phyloP scores from a whole-genome alignment of 2,888 invertebrate species.

The Cheiracanthium punctorium region DNA sequence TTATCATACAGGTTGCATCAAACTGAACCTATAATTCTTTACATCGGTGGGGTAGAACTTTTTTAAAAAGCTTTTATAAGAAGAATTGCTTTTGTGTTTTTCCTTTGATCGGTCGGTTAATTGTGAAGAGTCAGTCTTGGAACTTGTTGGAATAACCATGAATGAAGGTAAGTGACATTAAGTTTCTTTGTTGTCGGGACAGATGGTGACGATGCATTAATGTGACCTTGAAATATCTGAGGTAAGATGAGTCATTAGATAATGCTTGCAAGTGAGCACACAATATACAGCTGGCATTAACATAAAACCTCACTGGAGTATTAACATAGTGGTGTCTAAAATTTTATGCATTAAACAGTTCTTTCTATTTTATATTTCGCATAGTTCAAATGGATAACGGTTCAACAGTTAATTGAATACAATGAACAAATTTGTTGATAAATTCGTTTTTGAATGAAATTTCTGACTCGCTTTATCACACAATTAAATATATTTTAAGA shows the following conservation, averaged over 20 bases:
- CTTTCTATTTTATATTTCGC: no score
- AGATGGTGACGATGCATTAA: background rate
- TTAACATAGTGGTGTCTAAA: no score
- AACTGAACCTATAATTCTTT: background rate
- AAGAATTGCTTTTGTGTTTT: background rate
- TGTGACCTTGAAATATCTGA: background rate
- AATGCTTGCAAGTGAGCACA: background rate
- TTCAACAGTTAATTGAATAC: no score
- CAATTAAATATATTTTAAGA: no score
- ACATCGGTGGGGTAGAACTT: background rate
- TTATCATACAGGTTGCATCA: background rate
- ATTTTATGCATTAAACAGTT: no score
- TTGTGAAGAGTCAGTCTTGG: background rate
- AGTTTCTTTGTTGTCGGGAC: background rate
- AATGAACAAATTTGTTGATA: no score
- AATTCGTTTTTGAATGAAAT: no score
- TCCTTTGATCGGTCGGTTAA: background rate
- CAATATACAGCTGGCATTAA: no score
- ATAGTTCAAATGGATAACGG: no score
- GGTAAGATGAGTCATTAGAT: constrained; percentile 2
- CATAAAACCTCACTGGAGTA: no score
- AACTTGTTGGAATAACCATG: background rate
- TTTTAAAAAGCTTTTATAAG: background rate
- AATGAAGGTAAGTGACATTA: constrained; percentile 3
- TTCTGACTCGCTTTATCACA: no score